A percentile compares a stretch with the other conserved stretches of the same genome.
phyloP scores from a whole-genome alignment of 1,140 invertebrate species.

The Monochamus saltuarius region DNA sequence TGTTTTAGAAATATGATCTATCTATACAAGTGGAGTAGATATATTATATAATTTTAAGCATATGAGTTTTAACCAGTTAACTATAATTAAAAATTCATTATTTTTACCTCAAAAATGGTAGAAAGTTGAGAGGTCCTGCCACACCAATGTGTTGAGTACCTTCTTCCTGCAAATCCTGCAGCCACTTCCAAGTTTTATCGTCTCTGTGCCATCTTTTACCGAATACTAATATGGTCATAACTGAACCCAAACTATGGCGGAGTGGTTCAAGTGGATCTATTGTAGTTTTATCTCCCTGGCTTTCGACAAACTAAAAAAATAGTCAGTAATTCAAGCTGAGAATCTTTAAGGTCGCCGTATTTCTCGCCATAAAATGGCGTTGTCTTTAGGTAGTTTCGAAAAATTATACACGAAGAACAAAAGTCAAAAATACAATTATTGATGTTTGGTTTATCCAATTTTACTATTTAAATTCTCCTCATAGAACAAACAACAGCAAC shows the following conservation, averaged over 20 bases:
- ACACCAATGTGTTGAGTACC: constrained; percentile 77
- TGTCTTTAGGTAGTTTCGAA: too few relatives aligned
- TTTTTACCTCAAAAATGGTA: constrained; percentile 73
- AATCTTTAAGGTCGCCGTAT: too few relatives aligned
- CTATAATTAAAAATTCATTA: not conserved
- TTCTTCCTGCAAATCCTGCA: constrained; percentile 74
- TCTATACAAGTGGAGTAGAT: too few relatives aligned
- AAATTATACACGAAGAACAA: too few relatives aligned
- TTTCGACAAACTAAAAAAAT: constrained; percentile 43
- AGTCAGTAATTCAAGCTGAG: constrained; percentile 4
- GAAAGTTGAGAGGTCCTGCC: constrained; percentile 77
- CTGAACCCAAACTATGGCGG: constrained; percentile 73
- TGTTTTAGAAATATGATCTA: too few relatives aligned
- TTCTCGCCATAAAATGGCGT: too few relatives aligned
- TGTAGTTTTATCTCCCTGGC: constrained; percentile 35
- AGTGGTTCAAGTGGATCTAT: constrained; percentile 57
- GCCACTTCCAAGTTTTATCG: constrained; percentile 72
- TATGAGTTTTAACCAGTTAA: not conserved
- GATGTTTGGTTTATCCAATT: too few relatives aligned
- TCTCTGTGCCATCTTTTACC: constrained; percentile 67
- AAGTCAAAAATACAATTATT: too few relatives aligned
- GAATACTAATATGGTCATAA: constrained; percentile 75
- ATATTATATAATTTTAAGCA: too few relatives aligned
- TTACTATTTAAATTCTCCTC: too few relatives aligned
- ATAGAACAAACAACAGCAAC: too few relatives aligned